Base-by-base conservation (phyloP, 2,888 invertebrate species). In the Apantesis nais region DNA sequence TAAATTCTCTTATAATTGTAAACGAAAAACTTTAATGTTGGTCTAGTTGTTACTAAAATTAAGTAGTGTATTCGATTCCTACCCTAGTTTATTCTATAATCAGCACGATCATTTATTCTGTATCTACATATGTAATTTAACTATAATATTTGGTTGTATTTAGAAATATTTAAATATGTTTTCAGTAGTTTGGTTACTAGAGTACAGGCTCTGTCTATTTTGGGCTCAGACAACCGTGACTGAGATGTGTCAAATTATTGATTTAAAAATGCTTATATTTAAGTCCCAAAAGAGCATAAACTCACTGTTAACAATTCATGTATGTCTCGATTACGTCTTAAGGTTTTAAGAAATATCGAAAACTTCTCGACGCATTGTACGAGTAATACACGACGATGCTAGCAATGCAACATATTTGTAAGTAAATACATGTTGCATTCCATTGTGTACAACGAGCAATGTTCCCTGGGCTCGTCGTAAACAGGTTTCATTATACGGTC, bases 401-500 rank as follows among this genome's bases (percentile, higher is more conserved):
- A 25, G 29, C 29, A 63, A 44, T 62, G 48, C 62, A 62, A 25
- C n/a, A n/a, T 7, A 67, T 39, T 62, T 48, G 29, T 55, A n/a
- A 37, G 52, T 63, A 62, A 61, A 70, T 48, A 39, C n/a, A 71
- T 71, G 34, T 63, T 7, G 37, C 63, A 71, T 61, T 61, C 67
- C 64, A 63, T 71, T 71, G 60, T 67, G 62, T 12, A 44, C 61
- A 41, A 64, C 63, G 2, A 65, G 60, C 39, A 67, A 71, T 67
- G 71, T 67, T 60, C 60, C 60, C 31, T 55, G 64, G 62, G 66
- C 69, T 68, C 55, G 29, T 37, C 25, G 16, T 34, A 68, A 77
- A 80, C 80, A 68, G 76, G 82, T 81, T 81, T 60, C 67, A 70
- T 55, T 68, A 72, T 74, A 72, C 72, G 80, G 82, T 80, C 80